Evolutionary conservation across 2,888 invertebrate species (phyloP).

Genomic region (Oligia strigilis): DNA sequence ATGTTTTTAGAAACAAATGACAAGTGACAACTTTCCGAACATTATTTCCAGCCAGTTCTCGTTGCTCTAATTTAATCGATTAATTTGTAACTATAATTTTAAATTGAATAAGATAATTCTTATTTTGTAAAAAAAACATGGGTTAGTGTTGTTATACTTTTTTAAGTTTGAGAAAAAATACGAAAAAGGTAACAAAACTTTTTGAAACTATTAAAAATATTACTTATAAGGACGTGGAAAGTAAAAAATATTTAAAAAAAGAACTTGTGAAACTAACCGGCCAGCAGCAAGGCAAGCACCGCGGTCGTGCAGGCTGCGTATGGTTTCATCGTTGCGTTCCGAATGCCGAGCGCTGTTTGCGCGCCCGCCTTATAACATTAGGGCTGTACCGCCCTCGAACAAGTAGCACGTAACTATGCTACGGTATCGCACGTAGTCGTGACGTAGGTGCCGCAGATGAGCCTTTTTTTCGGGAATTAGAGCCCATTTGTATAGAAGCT

Average conservation of each 20-base stretch:
- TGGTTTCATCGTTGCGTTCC: conserved; percentile 79
- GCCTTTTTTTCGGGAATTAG: conserved; percentile 31
- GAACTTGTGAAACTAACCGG: conserved; percentile 78
- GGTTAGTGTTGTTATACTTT: too few relatives aligned
- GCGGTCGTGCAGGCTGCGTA: conserved; percentile 77
- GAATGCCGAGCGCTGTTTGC: conserved; percentile 77
- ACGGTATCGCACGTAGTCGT: conserved; percentile 38
- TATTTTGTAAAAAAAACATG: neutral
- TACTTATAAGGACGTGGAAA: neutral
- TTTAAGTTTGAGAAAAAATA: neutral
- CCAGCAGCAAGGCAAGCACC: conserved; percentile 80
- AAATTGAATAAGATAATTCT: neutral
- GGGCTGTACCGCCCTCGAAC: conserved; percentile 75
- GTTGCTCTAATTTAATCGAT: neutral
- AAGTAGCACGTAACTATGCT: conserved; percentile 67
- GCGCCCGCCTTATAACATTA: conserved; percentile 80
- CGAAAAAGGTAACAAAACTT: neutral
- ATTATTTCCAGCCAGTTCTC: conserved; percentile 27
- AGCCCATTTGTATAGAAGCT: conserved; percentile 29
- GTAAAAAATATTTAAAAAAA: conserved; percentile 42
- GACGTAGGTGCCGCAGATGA: conserved; percentile 45
- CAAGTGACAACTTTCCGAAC: conserved; percentile 6
- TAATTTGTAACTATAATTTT: neutral
- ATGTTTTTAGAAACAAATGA: conserved; percentile 18
- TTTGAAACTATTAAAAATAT: neutral